A percentile compares a stretch with the other conserved stretches of the same genome.
phyloP scores from a whole-genome alignment of 1,140 invertebrate species.

The Rhysida immarginata region DNA sequence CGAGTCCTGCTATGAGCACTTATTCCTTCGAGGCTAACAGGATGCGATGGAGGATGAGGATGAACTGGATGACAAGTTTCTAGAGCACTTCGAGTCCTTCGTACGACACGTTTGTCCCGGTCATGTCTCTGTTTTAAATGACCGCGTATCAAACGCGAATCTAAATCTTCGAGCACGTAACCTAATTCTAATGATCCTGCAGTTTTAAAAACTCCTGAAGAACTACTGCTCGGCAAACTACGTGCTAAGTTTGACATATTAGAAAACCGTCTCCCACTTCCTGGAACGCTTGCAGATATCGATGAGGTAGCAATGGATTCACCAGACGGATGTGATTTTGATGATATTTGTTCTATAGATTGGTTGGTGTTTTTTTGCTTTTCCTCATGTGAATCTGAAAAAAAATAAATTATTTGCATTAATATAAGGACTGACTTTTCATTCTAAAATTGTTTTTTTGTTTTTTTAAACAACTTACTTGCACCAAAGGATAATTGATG shows the following conservation, averaged over 20 bases:
- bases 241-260: slow-evolving; percentile 19
- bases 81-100: slow-evolving; percentile 26
- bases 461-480: too few relatives aligned
- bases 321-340: slow-evolving; percentile 1
- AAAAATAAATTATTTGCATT: too few relatives aligned
- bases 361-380: not conserved
- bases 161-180: slow-evolving; percentile 19
- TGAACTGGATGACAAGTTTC: slow-evolving; percentile 19
- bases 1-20: slow-evolving; percentile 12
- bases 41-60: slow-evolving; percentile 20
- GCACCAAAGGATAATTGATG: too few relatives aligned
- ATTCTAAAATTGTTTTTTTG: too few relatives aligned
- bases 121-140: slow-evolving; percentile 9
- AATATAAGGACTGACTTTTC: too few relatives aligned
- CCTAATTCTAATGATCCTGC: slow-evolving; percentile 22
- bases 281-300: slow-evolving; percentile 2
- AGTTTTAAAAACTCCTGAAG: slow-evolving; percentile 18
- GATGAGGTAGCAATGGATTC: slow-evolving; percentile 6
- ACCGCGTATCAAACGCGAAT: too few relatives aligned
- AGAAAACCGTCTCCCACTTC: slow-evolving; percentile 16
- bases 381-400: slow-evolving; percentile 4
- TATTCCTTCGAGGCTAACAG: slow-evolving; percentile 23
- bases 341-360: not conserved
- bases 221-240: slow-evolving; percentile 14
- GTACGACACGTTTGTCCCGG: slow-evolving; percentile 14